Base-by-base conservation (phyloP, 2,888 invertebrate genomes). In the Horisme vitalbata region DNA sequence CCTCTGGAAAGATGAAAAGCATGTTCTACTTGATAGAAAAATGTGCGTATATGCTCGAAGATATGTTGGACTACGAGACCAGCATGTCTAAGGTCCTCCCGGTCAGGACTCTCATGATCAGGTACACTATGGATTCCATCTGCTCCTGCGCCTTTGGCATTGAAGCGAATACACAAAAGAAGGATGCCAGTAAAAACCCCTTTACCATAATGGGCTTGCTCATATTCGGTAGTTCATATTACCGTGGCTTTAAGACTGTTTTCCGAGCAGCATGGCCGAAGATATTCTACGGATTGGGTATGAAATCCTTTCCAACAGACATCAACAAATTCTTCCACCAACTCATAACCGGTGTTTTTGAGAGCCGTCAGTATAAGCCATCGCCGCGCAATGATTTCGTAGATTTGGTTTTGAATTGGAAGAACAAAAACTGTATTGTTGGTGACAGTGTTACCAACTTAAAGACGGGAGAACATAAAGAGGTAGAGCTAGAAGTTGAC, bases 301-400 rank as follows among this genome's bases (percentile, higher is more conserved):
- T 67, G 0, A 46, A 47, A 18, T 41, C 51, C 0, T 60, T 70
- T 26, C 61, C 69, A 0, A 10, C 1, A 3, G 54, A 61, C 20
- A 55, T 70, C 4, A 44, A 45, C 3, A 34, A 20, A 0, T 75
- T 75, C 38, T 73, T 72, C 18, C 20, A 57, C 1, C 52, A 59
- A 1, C 28, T 77, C 11, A 45, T 76, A 11, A 58, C 33, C 0
- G 57, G 54, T 1, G 70, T 73, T 4, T 71, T 72, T 37, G 46
- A 62, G 18, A 47, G 55, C 7, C 59, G 77, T 1, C 24, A 63
- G 0, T 55, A 62, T 18, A 61, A 63, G 14, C 53, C 65, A 0
- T 53, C 69, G 0, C 30, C 54, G 0, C 60, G 71, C 11, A 59
- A 78, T 9, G 78, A 79, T 38, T 77, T 79, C 10, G 57, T 79